phyloP scores from a whole-genome alignment of 2,888 invertebrate genomes.

The Scelioninae gen. 2 region DNA sequence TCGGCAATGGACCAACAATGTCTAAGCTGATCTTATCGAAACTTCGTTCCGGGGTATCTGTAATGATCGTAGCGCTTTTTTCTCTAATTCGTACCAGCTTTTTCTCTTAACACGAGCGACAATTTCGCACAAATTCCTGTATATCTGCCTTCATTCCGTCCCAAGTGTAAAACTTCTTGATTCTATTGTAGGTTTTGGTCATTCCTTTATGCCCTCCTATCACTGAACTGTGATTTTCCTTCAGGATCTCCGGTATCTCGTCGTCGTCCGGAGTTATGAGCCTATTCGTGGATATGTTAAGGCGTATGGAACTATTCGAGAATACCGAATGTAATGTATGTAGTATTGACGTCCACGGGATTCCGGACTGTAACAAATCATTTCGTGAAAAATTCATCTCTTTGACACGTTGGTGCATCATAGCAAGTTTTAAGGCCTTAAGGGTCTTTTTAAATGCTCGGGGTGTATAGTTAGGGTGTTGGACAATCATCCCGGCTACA shows the following conservation, averaged over 20 bases:
- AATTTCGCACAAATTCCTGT: background rate
- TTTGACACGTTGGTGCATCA: background rate
- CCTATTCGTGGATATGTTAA: too few relatives aligned
- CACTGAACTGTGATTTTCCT: background rate
- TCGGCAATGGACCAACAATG: slow-evolving; percentile 2
- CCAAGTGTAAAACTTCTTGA: background rate
- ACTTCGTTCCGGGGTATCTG: background rate
- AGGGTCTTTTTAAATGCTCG: too few relatives aligned
- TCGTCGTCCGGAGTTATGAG: too few relatives aligned
- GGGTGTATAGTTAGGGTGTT: too few relatives aligned
- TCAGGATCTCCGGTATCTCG: background rate
- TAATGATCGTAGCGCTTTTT: background rate
- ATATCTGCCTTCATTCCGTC: background rate
- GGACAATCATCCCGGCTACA: background rate
- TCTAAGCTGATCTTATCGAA: slow-evolving; percentile 2
- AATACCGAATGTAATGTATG: background rate
- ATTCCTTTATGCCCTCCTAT: background rate
- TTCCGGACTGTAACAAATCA: background rate
- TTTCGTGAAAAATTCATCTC: background rate
- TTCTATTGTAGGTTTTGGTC: slow-evolving; percentile 7
- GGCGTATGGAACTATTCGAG: too few relatives aligned
- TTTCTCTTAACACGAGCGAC: background rate
- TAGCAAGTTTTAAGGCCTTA: too few relatives aligned
- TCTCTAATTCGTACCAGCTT: background rate
- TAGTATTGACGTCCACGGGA: background rate